Evolutionary conservation across 2,113 vertebrate species (phyloP), one percentile per base, ranked within the genome.

Genomic region (Hystrix brachyura): DNA sequence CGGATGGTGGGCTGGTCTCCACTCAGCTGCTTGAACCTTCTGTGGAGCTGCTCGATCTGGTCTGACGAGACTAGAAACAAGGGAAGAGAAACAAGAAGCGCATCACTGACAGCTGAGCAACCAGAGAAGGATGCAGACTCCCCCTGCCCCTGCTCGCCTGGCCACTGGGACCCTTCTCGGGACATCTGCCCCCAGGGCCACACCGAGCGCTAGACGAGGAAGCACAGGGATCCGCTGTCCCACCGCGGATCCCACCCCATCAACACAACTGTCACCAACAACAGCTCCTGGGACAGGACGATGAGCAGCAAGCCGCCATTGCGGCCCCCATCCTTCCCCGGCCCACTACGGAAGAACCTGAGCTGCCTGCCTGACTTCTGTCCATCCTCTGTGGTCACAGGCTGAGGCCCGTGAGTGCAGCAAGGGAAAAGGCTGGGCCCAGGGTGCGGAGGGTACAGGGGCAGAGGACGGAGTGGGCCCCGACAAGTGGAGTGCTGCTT

Each of bases 41-140:
- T 98, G 95, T 99, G 98, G 1, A 99, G 99, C 96, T 99, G 99
- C 96, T 98, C 98, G 1, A 99, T 99, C 98, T 99, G 99, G 3
- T 99, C 99, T 0, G 97, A 97, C 34, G 99, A 99, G 99, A 99
- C 99, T 99, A 65, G 6, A 0, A 0, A 55, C 6, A 5, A 7
- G 11, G 53, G 4, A 13, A 53, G 32, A 51, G 81, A 91, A 55
- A 15, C 1, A 86, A 74, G 32, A 62, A 19, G 91, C 79, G 25
- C 13, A 29, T 65, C 71, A n/a, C 4, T 4, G 81, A 51, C 48
- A 1, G 1, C 15, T 74, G 57, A 87, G 43, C 34, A 3, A 3
- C 11, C 4, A 0, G 48, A 11, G 29, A 19, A 27, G 17, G 29
- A 90, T 46, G 8, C 1, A 6, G 5, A 25, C 13, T 7, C 5